Conservation (phyloP, 2,797 vertebrate species). For the Arrhamphus sclerolepis region DNA sequence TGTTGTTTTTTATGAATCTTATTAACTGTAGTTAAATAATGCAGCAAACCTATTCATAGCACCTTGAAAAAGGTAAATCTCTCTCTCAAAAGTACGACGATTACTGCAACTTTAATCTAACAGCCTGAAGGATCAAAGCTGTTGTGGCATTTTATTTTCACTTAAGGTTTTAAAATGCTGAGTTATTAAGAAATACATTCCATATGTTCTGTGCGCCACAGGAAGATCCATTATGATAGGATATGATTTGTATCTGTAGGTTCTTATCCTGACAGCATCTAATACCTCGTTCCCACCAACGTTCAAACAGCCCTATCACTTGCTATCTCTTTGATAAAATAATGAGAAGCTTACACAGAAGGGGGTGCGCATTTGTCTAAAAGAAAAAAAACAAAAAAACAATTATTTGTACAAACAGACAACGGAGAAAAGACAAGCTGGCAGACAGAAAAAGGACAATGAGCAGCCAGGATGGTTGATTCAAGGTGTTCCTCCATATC, state of each 20-base stretch:
- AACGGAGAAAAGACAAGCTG: constrained; percentile 18
- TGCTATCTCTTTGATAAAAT: constrained; percentile 20
- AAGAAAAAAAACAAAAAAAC: too few relatives aligned
- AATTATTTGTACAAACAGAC: constrained; percentile 21
- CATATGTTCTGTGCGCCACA: constrained; percentile 1
- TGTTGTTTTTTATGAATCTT: too few relatives aligned
- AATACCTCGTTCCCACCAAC: constrained; percentile 19
- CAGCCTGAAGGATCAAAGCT: too few relatives aligned
- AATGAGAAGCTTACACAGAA: background rate
- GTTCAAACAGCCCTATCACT: constrained; percentile 23
- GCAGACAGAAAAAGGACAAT: background rate
- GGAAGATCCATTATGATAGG: too few relatives aligned
- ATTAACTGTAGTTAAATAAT: too few relatives aligned
- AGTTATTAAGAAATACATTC: constrained; percentile 7
- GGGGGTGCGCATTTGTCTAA: too few relatives aligned
- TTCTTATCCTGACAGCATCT: constrained; percentile 32
- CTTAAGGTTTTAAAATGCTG: background rate
- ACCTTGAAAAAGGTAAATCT: too few relatives aligned
- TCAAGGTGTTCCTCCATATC: constrained; percentile 8
- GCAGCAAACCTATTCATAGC: too few relatives aligned
- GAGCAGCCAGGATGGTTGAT: background rate
- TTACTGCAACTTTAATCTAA: too few relatives aligned
- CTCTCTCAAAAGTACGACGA: too few relatives aligned
- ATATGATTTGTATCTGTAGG: constrained; percentile 15
- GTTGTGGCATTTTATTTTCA: too few relatives aligned